A percentile compares a stretch with the other conserved stretches of the same genome.
Conservation (phyloP, 2,797 vertebrate species). For the Yasuhikotakia modesta region DNA sequence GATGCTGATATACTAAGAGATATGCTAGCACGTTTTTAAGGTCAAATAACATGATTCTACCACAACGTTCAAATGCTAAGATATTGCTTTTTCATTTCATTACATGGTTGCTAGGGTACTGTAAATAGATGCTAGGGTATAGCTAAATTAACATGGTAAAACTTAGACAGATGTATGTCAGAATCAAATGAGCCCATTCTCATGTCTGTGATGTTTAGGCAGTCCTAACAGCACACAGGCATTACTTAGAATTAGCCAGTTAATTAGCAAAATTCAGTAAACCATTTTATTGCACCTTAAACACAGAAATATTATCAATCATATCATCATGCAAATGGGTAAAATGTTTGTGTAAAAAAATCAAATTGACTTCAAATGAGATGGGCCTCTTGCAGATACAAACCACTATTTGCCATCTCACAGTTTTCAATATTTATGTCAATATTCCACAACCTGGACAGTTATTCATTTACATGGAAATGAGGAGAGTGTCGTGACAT, state of each 20-base stretch:
- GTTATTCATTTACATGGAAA: constrained; percentile 61
- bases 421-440: constrained; percentile 46
- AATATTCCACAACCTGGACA: constrained; percentile 45
- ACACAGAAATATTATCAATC: constrained; percentile 10
- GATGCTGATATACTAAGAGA: no score
- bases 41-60: no score
- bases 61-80: no score
- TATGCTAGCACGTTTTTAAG: no score
- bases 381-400: constrained; percentile 6
- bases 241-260: neutral
- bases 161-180: no score
- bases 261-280: constrained; percentile 14
- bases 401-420: constrained; percentile 31
- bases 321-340: constrained; percentile 4
- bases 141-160: no score
- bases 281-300: neutral
- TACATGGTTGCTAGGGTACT: no score
- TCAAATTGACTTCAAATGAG: constrained; percentile 26
- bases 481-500: constrained; percentile 52
- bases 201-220: neutral
- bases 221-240: constrained; percentile 4
- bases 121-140: no score
- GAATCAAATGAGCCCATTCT: no score
- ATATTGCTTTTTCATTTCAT: no score
- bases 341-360: constrained; percentile 32